Conservation (phyloP, 1,140 invertebrate species). For the Apolygus lucorum region DNA sequence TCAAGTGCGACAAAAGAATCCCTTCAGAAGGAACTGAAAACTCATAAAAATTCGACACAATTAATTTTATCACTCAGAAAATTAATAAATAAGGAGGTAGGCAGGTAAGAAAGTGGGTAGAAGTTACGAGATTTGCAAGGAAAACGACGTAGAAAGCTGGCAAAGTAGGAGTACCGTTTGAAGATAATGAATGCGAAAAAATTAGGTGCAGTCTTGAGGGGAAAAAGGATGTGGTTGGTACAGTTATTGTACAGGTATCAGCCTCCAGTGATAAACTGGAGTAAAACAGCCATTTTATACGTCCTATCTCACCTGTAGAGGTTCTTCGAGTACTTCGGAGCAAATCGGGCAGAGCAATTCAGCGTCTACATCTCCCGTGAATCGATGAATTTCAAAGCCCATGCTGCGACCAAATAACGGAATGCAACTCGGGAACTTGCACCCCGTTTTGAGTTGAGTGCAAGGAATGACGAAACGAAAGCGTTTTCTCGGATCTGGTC, state of each 20-base stretch:
- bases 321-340: constrained; percentile 80
- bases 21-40: too few relatives aligned
- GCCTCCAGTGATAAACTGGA: neutral
- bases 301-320: constrained; percentile 59
- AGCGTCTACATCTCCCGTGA: constrained; percentile 85
- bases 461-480: constrained; percentile 1
- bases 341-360: constrained; percentile 88
- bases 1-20: too few relatives aligned
- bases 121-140: too few relatives aligned
- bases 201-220: neutral
- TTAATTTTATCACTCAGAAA: too few relatives aligned
- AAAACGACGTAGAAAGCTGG: too few relatives aligned
- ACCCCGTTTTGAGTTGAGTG: neutral
- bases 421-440: neutral
- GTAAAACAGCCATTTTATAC: neutral
- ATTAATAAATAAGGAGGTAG: too few relatives aligned
- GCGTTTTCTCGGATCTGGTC: neutral
- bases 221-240: neutral
- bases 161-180: constrained; percentile 3
- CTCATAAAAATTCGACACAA: too few relatives aligned
- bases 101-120: neutral
- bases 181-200: neutral
- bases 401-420: constrained; percentile 44
- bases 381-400: constrained; percentile 82
- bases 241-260: neutral